Base-by-base conservation (phyloP, 2,113 vertebrate genomes). In the Romanogobio albipinnatus region DNA sequence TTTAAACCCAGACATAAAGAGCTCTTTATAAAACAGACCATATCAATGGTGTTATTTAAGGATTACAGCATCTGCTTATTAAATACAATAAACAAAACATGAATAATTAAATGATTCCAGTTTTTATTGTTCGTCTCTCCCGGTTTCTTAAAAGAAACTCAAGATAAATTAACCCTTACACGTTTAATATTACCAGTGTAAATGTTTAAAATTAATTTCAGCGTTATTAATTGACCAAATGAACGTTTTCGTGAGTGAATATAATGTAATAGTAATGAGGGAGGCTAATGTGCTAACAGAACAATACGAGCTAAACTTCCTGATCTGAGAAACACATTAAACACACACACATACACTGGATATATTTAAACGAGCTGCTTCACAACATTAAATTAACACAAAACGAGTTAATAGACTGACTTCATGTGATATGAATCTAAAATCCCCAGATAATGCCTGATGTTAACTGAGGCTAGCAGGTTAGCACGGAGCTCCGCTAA, bases 261-360 rank as follows among this genome's bases (percentile, higher is more conserved):
- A n/a, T 15, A 45, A 39, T 9, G 11, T 70, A 7, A 59, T n/a
- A 13, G 66, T 19, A 24, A 56, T n/a, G 33, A 78, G 76, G 64
- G 33, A 33, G 17, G 80, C 80, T 82, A 70, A 71, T 24, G 49
- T 70, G 80, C 80, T 82, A 82, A 82, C 80, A 58, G 76, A 77
- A 68, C 70, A 86, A 86, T 70, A 66, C 71, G 49, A 76, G 66
- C 56, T 68, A 64, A 66, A 53, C 26, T 5, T 51, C 71, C 36
- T 10, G 5, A 56, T 19, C 19, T 36, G 56, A 78, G 10, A 5
- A n/a, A 77, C 58, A 64, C 45, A 24, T 49, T 24, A 79, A 79
- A 56, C 49, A n/a, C 79, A 51, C 39, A 2, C 75, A 39, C 76
- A 68, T 29, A 43, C 76, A 68, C 64, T 68, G 29, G 11, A n/a